These are phyloP conservation scores for Leucoraja erinaceus DNA, from an alignment of 2,113 vertebrate genomes.

Conservation along the genomic window DNA sequence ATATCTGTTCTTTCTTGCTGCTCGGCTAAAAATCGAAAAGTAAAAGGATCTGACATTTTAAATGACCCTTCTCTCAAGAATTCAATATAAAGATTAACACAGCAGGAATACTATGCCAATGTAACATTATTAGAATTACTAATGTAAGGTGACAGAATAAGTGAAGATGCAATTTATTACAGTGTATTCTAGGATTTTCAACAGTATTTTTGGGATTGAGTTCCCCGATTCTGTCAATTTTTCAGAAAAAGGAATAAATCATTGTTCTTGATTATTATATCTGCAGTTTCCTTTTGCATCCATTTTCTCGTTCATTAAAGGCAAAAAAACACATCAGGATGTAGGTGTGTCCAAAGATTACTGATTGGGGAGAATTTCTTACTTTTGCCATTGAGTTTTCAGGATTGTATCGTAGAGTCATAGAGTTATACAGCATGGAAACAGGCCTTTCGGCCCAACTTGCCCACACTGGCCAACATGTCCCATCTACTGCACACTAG, in stretches of 20 bases:
- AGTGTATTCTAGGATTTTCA: not conserved
- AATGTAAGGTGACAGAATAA: not conserved
- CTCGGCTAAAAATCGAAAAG: not conserved
- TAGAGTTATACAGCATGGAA: no score
- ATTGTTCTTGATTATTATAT: not conserved
- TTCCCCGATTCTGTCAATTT: not conserved
- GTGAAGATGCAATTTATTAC: not conserved
- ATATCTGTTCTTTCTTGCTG: not conserved
- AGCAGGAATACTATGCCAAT: not conserved
- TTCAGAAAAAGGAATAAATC: not conserved
- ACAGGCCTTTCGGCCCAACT: no score
- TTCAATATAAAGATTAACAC: not conserved
- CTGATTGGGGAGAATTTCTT: not conserved
- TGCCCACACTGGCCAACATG: no score
- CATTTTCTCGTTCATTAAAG: not conserved
- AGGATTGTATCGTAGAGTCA: no score
- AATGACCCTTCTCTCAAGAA: not conserved
- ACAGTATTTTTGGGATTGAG: not conserved
- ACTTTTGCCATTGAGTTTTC: not conserved
- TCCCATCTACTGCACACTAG: no score
- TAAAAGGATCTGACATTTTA: not conserved
- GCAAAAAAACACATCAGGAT: not conserved
- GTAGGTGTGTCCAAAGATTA: not conserved
- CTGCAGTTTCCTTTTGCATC: not conserved
- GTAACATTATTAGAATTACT: not conserved